These are phyloP conservation scores for Aphelenchoides besseyi DNA, from an alignment of 1,140 invertebrate genomes.

Conservation along the genomic window DNA sequence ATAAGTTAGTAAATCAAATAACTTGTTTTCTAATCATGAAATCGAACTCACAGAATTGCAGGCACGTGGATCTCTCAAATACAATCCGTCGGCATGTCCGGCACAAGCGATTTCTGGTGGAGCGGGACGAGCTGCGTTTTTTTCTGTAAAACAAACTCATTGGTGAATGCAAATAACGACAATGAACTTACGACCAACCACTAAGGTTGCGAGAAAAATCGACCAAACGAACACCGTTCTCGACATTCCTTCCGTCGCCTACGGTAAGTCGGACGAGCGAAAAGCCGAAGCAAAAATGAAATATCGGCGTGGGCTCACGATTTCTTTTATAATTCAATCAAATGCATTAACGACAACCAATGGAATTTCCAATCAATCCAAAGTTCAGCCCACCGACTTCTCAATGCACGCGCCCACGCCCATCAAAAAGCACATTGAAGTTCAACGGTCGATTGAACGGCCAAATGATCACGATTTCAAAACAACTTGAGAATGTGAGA, in stretches of 20 bases:
- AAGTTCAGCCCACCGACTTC: not conserved
- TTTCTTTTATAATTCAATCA: not conserved
- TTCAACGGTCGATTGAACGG: not conserved
- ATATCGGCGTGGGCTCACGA: not conserved
- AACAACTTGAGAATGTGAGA: too few species aligned
- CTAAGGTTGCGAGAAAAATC: not conserved
- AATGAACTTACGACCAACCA: slow-evolving; percentile 1
- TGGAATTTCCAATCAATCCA: too few species aligned
- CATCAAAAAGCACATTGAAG: not conserved
- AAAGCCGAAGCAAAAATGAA: not conserved
- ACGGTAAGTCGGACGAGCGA: not conserved
- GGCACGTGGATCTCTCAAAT: not conserved
- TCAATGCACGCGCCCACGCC: not conserved
- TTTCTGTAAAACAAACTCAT: not conserved
- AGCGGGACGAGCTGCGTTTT: not conserved
- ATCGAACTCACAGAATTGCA: not conserved
- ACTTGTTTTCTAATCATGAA: too few species aligned
- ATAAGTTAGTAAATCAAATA: not conserved
- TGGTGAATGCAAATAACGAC: not conserved
- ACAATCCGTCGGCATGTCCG: slow-evolving; percentile 9
- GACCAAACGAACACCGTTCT: slow-evolving; percentile 4
- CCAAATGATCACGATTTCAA: too few species aligned
- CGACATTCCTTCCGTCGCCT: not conserved
- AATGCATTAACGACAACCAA: not conserved
- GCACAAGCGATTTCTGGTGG: not conserved